Evolutionary conservation across 2,113 vertebrate species (phyloP), one percentile per base, ranked within the genome.

Genomic region (Crotophaga sulcirostris): DNA sequence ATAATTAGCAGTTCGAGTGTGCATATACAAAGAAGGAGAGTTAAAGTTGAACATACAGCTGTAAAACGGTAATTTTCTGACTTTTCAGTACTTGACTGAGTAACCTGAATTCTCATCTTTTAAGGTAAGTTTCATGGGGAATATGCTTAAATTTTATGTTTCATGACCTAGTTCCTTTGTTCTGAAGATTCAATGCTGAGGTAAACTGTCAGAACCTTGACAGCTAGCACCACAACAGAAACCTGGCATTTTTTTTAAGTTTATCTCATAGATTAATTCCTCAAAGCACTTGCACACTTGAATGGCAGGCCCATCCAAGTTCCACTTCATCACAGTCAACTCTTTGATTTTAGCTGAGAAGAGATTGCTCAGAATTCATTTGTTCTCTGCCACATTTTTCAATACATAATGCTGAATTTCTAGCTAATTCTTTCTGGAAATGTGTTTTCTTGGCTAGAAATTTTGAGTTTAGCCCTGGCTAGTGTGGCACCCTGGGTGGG

Each of bases 131-230:
- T 91, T 87, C 28, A 2, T 9, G 33, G 52, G 80, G 67, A 94
- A 96, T 87, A 74, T 44, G 33, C 45, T 95, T 96, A 88, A 89
- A 74, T 85, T 94, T 96, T 95, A 85, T 89, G 81, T 94, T 96
- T 94, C 90, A 82, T 96, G 93, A 95, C 89, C 91, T 90, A 92
- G 81, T 91, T 96, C 60, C 84, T 87, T 97, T 96, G 94, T 96
- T 94, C 92, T 92, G 88, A 89, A 92, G 91, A 87, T 60, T 93
- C 91, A 89, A 29, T 49, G 76, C 51, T 0, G 12, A 94, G 62
- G 77, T 96, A 94, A 94, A 92, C 87, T 93, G 94, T 96, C 96
- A 97, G 66, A 94, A 51, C 72, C 69, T 79, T 96, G 94, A 97
- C 95, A 93, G 94, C 89, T 95, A 70, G 89, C 92, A 94, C 78